These are phyloP conservation scores for Trachurus trachurus DNA, from an alignment of 2,797 vertebrate genomes.

Conservation along the genomic window DNA sequence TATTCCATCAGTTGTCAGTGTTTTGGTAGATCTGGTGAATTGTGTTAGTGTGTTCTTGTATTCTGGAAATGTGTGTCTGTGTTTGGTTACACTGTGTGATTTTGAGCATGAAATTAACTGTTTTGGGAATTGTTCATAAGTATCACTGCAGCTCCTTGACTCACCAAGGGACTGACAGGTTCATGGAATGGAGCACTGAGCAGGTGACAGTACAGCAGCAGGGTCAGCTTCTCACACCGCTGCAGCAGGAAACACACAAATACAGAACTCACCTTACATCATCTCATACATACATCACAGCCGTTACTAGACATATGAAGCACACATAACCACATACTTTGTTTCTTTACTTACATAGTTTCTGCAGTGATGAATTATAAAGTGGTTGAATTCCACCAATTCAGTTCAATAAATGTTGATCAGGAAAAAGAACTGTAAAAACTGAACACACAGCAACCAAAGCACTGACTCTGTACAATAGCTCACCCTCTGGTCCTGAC, in stretches of 20 bases:
- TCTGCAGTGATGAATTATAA: neutral
- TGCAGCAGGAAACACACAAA: conserved; percentile 75
- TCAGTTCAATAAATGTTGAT: neutral
- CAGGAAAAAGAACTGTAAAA: neutral
- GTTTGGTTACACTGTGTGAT: too few relatives aligned
- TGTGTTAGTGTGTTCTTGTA: too few relatives aligned
- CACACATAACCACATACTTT: too few relatives aligned
- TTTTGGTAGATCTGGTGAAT: too few relatives aligned
- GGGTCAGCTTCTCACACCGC: conserved; percentile 96
- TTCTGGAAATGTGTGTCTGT: too few relatives aligned
- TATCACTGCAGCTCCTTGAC: conserved; percentile 47
- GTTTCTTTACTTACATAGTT: neutral
- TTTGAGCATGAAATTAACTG: too few relatives aligned
- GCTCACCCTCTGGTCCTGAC: conserved; percentile 91
- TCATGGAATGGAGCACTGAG: conserved; percentile 97
- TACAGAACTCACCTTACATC: conserved; percentile 1
- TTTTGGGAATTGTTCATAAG: too few relatives aligned
- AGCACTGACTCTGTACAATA: too few relatives aligned
- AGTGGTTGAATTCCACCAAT: neutral
- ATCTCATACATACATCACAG: too few relatives aligned
- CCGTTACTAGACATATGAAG: too few relatives aligned
- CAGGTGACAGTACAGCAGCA: conserved; percentile 91
- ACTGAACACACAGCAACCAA: neutral
- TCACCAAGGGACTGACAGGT: conserved; percentile 95
- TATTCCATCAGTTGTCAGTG: too few relatives aligned